Evolutionary conservation across 2,888 invertebrate species (phyloP), one percentile per base, ranked within the genome.

Genomic region (Orthosia gothica): DNA sequence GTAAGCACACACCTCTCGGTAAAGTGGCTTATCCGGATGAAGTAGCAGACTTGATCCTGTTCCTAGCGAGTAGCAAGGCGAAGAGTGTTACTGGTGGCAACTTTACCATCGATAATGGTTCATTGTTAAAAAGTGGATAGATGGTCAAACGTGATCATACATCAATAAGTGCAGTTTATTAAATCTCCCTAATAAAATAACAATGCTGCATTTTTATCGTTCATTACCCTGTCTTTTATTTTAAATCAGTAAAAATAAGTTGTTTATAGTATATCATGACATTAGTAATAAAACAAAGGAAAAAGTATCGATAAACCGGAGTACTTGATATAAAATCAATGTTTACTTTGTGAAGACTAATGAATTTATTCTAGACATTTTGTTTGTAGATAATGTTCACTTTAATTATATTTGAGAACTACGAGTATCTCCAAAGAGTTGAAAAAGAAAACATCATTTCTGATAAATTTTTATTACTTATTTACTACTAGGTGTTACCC

Each of bases 11-110:
- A 0, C 73, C 83, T 23, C 32, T 81, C 0, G 55, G 69, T 0
- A 81, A 79, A 59, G 68, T 74, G 18, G 55, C 70, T n/a, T 52
- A 73, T 26, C 62, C 83, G 4, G 40, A 49, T 0, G 81, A 81
- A 63, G 58, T 81, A 16, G 83, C 68, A 2, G 72, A 81, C 20
- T 15, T 81, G 55, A 66, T 81, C 15, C 5, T 83, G 16, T 81
- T 65, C 11, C 18, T 81, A 20, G 81, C 83, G 16, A 78, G 73
- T 66, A 54, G 32, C 23, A 78, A 83, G 23, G 83, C 81, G 11
- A 83, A 81, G 16, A 81, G 83, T 66, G 63, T 82, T 9, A 81
- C 80, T 5, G 80, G 80, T 16, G 72, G 32, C 18, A 79, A 72
- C 50, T 73, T 45, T 52, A 16, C 16, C 18, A 66, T 81, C 5